Evolutionary conservation across 2,888 invertebrate genomes (phyloP), one percentile per base, ranked within the genome.

Genomic region (Cephalotes varians): DNA sequence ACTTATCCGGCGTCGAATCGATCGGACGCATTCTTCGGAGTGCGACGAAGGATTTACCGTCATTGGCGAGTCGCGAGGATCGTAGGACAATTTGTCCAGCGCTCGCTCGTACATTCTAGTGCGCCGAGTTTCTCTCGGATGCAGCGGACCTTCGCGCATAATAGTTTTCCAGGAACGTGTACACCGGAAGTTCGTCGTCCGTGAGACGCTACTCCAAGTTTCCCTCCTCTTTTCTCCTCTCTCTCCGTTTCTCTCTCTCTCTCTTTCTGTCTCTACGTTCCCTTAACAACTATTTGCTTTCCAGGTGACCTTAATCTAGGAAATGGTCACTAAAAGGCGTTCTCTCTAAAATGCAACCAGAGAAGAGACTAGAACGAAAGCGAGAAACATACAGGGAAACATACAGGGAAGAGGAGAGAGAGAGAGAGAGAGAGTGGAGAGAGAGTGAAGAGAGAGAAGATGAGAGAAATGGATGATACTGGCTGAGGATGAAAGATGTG

Each of bases 251-350:
- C 18, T 69, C 67, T 51, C 62, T 72, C 65, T 65, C 47, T 58
- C 40, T 37, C 56, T 81, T 37, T 62, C 71, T 56, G 2, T 69
- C 47, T 44, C 56, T 67, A 51, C 62, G 60, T 74, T 73, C 71
- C 65, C 80, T 82, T 83, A 82, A 89, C 89, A 90, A 90, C 90
- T 88, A 90, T 89, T 90, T 89, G 90, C 90, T 89, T 85, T 86
- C 62, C 87, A 82, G 89, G 87, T 88, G 90, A 88, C 90, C 90
- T 90, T 90, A 90, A 90, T 90, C 90, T 87, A 90, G 90, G 87
- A 90, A 90, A 88, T 90, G 87, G 90, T 76, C 87, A 85, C 90
- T 87, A 85, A 88, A 89, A 85, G 90, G 65, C 58, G 71, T 83
- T 81, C 86, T 58, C 85, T 77, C 56, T 21, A 79, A 81, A 80